Evolutionary conservation across 2,888 invertebrate genomes (phyloP), one percentile per base, ranked within the genome.

Genomic region (Hecatera dysodea): DNA sequence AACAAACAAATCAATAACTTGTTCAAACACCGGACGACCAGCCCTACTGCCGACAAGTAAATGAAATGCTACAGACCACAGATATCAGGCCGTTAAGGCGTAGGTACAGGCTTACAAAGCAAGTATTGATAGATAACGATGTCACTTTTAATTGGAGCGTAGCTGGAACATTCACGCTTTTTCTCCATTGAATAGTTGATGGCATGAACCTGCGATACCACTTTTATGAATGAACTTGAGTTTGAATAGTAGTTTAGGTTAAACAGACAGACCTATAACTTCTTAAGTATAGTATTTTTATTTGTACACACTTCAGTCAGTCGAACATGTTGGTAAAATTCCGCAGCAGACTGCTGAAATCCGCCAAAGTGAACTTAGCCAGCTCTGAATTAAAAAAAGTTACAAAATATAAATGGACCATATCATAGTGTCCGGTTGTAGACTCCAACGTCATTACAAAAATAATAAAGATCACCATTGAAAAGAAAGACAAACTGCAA

Each of bases 141-240:
- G 78, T 79, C 78, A 59, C n/a, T 67, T 79, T 79, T 79, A 79
- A 79, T 79, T 79, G 78, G 78, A 75, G 24, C 71, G 36, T 65
- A 57, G 67, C 48, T 75, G 55, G 59, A 64, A 78, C 67, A 52
- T 79, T 79, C 53, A 78, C 50, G 79, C 64, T 79, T 75, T 79
- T 79, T 65, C 78, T 67, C 46, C 67, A 72, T 79, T 75, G 72
- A 79, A 33, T n/a, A 65, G 19, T 75, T 66, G 53, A 64, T 39
- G 48, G 42, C 67, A n/a, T 50, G 39, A 46, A 75, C 60, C 50
- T 44, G 75, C 48, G 68, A 8, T 39, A 50, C 67, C 0, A 36
- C 67, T 72, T 72, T 64, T 55, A 80, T 77, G 67, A 76, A 79
- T 76, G 80, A 61, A 79, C 19, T 33, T 1, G 4, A 27, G 19